A percentile compares a stretch with the other conserved stretches of the same genome.
Evolutionary conservation across 2,113 vertebrate genomes (phyloP).

Genomic region (Atlantisia rogersi): DNA sequence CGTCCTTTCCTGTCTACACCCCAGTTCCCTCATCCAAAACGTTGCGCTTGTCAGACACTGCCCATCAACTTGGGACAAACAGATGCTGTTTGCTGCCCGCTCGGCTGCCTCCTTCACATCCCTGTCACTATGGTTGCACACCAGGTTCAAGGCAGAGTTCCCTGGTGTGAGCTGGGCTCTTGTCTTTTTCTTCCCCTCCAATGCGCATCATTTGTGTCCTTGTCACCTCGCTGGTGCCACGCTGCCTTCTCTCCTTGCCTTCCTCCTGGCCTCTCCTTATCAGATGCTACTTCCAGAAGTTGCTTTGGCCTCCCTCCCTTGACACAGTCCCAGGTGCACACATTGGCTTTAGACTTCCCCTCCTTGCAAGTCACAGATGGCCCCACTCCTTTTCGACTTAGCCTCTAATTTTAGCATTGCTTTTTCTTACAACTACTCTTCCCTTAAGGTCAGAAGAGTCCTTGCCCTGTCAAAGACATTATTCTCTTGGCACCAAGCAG

Average conservation of each 20-base stretch:
- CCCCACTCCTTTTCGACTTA: not conserved
- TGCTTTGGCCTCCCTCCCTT: not conserved
- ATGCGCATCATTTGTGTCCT: not conserved
- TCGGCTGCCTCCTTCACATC: not conserved
- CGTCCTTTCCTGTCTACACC: not conserved
- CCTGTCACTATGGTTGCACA: not conserved
- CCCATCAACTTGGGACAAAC: not conserved
- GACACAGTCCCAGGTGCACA: not conserved
- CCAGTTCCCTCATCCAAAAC: not conserved
- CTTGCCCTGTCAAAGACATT: not conserved
- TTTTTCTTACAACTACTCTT: not conserved
- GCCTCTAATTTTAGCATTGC: not conserved
- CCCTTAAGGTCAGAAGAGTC: not conserved
- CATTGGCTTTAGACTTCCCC: not conserved
- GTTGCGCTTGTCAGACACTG: not conserved
- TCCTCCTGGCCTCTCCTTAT: not conserved
- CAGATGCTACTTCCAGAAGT: not conserved
- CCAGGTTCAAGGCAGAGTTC: not conserved
- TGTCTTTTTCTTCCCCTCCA: not conserved
- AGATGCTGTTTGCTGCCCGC: not conserved
- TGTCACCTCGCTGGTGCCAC: not conserved
- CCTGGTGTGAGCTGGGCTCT: not conserved
- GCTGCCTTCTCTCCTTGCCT: not conserved
- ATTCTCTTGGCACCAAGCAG: not conserved
- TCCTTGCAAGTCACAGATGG: not conserved